Evolutionary conservation across 2,888 invertebrate species (phyloP).

Genomic region (Oligia strigilis): DNA sequence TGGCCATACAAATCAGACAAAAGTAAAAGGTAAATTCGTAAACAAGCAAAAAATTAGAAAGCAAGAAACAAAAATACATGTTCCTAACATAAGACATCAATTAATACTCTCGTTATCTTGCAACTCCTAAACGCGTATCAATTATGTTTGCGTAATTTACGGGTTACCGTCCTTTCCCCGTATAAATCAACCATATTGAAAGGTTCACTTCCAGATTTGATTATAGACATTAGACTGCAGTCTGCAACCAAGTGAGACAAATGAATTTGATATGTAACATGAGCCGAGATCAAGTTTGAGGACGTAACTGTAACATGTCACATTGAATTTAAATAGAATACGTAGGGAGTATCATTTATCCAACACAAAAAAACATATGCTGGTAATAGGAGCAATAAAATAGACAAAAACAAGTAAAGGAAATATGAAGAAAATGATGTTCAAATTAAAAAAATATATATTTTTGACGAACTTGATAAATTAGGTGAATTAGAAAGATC

Average conservation of each 20-base stretch:
- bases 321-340: slow-evolving; percentile 44
- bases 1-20: slow-evolving; percentile 2
- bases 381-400: not conserved
- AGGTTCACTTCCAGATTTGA: slow-evolving; percentile 62
- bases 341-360: slow-evolving; percentile 32
- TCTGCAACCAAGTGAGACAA: slow-evolving; percentile 55
- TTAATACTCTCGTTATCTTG: slow-evolving; percentile 41
- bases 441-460: not conserved
- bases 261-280: slow-evolving; percentile 69
- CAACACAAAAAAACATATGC: slow-evolving; percentile 17
- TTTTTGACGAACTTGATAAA: not conserved
- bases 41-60: slow-evolving; percentile 52
- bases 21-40: slow-evolving; percentile 37
- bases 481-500: not conserved
- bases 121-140: slow-evolving; percentile 41
- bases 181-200: slow-evolving; percentile 53
- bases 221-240: slow-evolving; percentile 62
- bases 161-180: slow-evolving; percentile 32
- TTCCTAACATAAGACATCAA: slow-evolving; percentile 31
- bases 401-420: not conserved
- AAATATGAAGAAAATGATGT: not conserved
- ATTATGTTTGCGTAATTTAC: slow-evolving; percentile 48
- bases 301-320: slow-evolving; percentile 65
- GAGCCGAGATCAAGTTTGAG: slow-evolving; percentile 65
- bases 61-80: slow-evolving; percentile 39